phyloP scores from a whole-genome alignment of 2,113 vertebrate genomes.

The Phaethornis superciliosus region DNA sequence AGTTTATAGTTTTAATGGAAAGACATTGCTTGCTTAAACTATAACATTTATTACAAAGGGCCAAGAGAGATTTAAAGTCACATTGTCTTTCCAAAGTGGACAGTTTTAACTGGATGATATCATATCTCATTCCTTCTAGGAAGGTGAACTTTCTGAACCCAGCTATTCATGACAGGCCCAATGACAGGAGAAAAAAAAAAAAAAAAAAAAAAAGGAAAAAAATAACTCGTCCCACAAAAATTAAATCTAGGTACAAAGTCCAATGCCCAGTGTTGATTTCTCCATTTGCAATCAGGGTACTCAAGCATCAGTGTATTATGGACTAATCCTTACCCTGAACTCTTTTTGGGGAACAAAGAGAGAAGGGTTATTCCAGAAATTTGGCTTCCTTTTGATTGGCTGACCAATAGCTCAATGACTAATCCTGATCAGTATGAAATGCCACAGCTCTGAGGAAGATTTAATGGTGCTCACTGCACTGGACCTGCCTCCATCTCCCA shows the following conservation, averaged over 20 bases:
- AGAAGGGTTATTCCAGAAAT: not conserved
- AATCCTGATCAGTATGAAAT: constrained; percentile 44
- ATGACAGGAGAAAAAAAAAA: not conserved
- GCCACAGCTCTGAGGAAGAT: constrained; percentile 26
- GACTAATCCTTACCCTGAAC: not conserved
- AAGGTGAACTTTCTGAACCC: constrained; percentile 3
- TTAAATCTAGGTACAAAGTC: not conserved
- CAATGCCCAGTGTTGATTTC: not conserved
- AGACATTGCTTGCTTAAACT: constrained; percentile 58
- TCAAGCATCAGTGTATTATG: rapidly evolving
- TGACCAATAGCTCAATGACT: constrained; percentile 53
- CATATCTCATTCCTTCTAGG: not conserved
- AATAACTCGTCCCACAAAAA: rapidly evolving
- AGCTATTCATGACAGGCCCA: not conserved
- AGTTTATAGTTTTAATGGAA: constrained; percentile 75
- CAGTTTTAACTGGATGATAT: constrained; percentile 25
- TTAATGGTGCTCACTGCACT: constrained; percentile 35
- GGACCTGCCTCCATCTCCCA: constrained; percentile 41
- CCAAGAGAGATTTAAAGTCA: constrained; percentile 66
- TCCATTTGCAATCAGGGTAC: not conserved
- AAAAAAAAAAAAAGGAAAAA: rapidly evolving
- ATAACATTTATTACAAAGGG: constrained; percentile 55
- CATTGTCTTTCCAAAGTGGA: constrained; percentile 18
- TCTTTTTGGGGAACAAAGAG: not conserved
- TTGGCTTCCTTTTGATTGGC: not conserved